A percentile compares a stretch with the other conserved stretches of the same genome.
Evolutionary conservation across 2,888 invertebrate species (phyloP).

Genomic region (Eupelmus urozonus): DNA sequence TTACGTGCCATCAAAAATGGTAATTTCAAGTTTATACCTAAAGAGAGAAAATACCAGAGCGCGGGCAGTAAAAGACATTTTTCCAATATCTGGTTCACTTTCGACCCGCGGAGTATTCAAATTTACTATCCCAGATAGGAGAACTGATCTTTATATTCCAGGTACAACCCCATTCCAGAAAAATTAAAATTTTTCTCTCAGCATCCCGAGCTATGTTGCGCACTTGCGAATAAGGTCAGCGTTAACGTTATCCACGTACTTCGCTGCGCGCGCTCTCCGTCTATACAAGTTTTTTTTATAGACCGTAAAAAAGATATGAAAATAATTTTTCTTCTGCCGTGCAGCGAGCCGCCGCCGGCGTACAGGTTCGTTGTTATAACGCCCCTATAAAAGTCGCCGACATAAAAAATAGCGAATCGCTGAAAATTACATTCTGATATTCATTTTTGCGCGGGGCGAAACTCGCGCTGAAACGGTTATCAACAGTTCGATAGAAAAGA

Average conservation of each 20-base stretch:
- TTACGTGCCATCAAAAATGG: background rate
- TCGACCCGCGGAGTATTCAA: background rate
- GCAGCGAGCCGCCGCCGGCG: constrained; percentile 2
- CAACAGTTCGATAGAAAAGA: too few relatives aligned
- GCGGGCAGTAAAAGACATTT: background rate
- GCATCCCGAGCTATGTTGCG: background rate
- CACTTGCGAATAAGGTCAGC: constrained; percentile 29
- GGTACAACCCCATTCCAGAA: background rate
- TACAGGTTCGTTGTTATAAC: constrained; percentile 6
- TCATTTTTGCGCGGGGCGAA: constrained; percentile 23
- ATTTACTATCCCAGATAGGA: background rate
- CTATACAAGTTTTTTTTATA: constrained; percentile 43
- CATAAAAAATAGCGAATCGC: constrained; percentile 31
- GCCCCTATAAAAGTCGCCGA: constrained; percentile 19
- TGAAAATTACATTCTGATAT: constrained; percentile 26
- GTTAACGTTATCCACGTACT: constrained; percentile 1
- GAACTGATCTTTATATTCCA: background rate
- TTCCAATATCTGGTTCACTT: background rate
- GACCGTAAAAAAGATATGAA: constrained; percentile 46
- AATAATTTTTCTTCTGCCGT: constrained; percentile 36
- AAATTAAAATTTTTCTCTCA: constrained; percentile 24
- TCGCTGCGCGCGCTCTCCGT: background rate
- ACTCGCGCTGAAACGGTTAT: background rate
- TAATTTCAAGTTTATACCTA: background rate
- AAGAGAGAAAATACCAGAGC: constrained; percentile 1